Evolutionary conservation across 1,140 invertebrate species (phyloP), one percentile per base, ranked within the genome.

Genomic region (Augochlora pura): DNA sequence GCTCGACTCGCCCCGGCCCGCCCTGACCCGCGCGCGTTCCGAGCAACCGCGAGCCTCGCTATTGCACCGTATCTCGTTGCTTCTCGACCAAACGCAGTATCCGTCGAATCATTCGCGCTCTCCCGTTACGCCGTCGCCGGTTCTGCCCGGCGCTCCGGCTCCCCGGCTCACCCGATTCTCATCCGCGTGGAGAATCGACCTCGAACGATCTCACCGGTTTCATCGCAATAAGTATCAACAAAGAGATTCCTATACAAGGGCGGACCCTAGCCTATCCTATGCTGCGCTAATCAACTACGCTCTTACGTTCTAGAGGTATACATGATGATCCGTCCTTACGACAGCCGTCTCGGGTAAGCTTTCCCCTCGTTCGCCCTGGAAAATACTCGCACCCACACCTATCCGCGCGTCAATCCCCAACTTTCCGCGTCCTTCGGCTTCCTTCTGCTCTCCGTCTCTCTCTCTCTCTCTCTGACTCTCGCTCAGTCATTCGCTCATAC

Each of bases 261-360:
- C 88, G 86, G 86, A 81, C 84, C 90, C 89, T 89, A 89, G 82
- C 86, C 88, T 92, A 92, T 75, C 77, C 86, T 91, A 91, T 88
- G 86, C 86, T 88, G 86, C 86, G 83, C 90, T 92, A 92, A 88
- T 91, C 87, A 90, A 84, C 91, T 93, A 93, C 84, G 88, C 64
- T 85, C 89, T 92, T 93, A 92, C 81, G 70, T 69, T 87, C 91
- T 93, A 93, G 86, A 91, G 90, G 92, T 93, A 93, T 93, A 93
- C 92, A 93, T 92, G 91, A 89, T 92, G 90, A 92, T 91, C 76
- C 39, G 87, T 90, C 86, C 87, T 83, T 87, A 86, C 82, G 86
- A 88, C 88, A 90, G 87, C 60, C 42, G 88, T 88, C 87, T 91
- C 87, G 85, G 86, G 84, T 87, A 90, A 89, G 86, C 87, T 74